phyloP scores from a whole-genome alignment of 2,797 vertebrate genomes.

The Ptychobarbus kaznakovi region DNA sequence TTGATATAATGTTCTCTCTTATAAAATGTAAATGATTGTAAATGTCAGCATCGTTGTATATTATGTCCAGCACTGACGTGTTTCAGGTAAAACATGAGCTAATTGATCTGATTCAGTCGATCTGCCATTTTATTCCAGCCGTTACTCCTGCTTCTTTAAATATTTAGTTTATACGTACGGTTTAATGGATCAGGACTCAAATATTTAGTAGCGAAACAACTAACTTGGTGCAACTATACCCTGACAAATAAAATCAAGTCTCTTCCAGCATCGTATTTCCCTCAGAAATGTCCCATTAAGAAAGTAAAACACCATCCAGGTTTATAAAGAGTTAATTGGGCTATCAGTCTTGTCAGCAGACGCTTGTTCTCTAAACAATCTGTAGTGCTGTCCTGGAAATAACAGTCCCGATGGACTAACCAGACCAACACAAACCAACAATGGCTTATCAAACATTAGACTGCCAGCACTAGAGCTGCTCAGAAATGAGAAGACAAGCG shows the following conservation, averaged over 20 bases:
- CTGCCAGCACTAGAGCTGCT: not conserved
- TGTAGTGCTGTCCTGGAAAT: not conserved
- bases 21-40: not conserved
- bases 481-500: not conserved
- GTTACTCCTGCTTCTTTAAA: conserved; percentile 2
- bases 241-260: not conserved
- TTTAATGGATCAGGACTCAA: not conserved
- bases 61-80: not conserved
- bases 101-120: not conserved
- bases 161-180: not conserved
- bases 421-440: not conserved
- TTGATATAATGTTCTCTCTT: not conserved
- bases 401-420: conserved; percentile 13
- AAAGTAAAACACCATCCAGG: not conserved
- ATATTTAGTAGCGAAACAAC: not conserved
- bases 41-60: not conserved
- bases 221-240: not conserved
- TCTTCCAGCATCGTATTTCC: not conserved
- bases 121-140: not conserved
- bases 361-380: not conserved
- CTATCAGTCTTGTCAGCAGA: not conserved
- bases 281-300: not conserved
- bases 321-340: not conserved
- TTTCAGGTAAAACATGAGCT: not conserved
- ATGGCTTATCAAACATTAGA: not conserved